Evolutionary conservation across 2,113 vertebrate species (phyloP).

Genomic region (Corythornis vintsioides): DNA sequence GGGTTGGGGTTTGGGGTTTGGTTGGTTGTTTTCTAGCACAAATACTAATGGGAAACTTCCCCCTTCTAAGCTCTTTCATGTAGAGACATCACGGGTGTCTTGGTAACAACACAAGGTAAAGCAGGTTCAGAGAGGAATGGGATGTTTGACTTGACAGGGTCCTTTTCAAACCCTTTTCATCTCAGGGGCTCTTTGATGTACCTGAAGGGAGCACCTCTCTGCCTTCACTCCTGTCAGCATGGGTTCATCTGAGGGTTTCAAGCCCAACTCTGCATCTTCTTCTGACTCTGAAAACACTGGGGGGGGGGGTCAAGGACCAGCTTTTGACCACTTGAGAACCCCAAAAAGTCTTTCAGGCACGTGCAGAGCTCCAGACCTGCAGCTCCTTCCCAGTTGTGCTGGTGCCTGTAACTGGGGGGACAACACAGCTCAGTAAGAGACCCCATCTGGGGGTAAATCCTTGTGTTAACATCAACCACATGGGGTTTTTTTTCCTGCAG

Average conservation of each 20-base stretch:
- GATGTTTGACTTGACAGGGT: neutral
- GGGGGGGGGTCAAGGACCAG: neutral
- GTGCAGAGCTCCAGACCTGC: fast-evolving
- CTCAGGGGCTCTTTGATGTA: neutral
- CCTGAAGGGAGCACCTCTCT: neutral
- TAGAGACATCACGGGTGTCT: neutral
- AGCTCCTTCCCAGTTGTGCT: fast-evolving
- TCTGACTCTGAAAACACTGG: neutral
- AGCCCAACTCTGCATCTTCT: neutral
- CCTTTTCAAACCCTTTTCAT: slow-evolving; percentile 10
- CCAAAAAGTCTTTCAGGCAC: neutral
- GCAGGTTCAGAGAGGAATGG: neutral
- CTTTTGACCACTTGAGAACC: fast-evolving
- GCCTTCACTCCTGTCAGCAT: neutral
- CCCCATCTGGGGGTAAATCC: neutral
- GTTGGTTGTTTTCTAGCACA: neutral
- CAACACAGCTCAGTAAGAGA: neutral
- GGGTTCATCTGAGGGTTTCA: neutral
- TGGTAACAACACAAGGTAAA: neutral
- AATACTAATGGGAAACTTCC: neutral
- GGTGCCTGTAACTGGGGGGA: neutral
- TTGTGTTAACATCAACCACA: fast-evolving
- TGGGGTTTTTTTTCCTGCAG: neutral
- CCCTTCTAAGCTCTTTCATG: neutral
- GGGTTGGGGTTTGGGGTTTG: neutral